Evolutionary conservation across 1,140 invertebrate species (phyloP).

Genomic region (Trachymyrmex septentrionalis): DNA sequence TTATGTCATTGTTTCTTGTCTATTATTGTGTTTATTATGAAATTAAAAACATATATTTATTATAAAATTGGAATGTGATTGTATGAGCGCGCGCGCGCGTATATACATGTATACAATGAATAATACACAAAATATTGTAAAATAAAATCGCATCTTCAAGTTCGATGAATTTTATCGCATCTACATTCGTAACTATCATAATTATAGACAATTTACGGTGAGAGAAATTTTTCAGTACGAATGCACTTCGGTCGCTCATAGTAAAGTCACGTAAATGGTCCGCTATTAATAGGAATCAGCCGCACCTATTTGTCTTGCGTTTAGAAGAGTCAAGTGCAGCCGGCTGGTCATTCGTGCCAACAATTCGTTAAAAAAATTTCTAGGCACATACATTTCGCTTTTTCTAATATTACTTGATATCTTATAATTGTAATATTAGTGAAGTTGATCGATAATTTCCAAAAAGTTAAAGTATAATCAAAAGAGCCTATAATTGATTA

Average conservation of each 20-base stretch:
- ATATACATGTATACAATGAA: not conserved
- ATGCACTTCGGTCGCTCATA: constrained; percentile 26
- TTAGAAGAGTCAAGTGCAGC: constrained; percentile 74
- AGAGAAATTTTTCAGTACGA: constrained; percentile 54
- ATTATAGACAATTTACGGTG: constrained; percentile 45
- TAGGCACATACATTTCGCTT: not conserved
- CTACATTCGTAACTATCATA: not conserved
- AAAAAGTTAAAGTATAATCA: not conserved
- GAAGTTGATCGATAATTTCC: not conserved
- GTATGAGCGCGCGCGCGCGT: too few species aligned
- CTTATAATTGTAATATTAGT: not conserved
- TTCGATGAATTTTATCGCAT: constrained; percentile 2
- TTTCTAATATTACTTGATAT: not conserved
- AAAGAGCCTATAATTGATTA: not conserved
- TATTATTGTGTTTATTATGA: not conserved
- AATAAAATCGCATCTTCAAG: not conserved
- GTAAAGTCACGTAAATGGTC: constrained; percentile 59
- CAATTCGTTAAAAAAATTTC: not conserved
- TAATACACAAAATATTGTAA: too few species aligned
- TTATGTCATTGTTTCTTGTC: not conserved
- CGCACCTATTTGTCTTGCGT: constrained; percentile 75
- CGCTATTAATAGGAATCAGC: constrained; percentile 76
- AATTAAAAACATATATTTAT: not conserved
- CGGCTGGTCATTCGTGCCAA: constrained; percentile 40
- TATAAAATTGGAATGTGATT: too few species aligned